Evolutionary conservation across 2,888 invertebrate genomes (phyloP), one percentile per base, ranked within the genome.

Genomic region (Dryomyza anilis): DNA sequence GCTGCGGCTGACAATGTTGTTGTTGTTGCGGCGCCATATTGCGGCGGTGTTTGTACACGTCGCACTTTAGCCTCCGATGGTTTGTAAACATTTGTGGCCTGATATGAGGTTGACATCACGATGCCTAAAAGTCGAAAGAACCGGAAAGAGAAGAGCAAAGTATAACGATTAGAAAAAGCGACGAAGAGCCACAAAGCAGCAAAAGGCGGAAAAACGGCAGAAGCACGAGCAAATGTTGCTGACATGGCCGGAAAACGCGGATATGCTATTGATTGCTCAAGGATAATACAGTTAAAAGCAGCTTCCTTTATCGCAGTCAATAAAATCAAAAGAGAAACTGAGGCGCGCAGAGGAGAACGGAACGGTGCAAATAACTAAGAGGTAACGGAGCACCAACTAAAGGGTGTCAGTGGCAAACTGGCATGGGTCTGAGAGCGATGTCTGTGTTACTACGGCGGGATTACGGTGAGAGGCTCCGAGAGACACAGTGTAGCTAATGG

Each of bases 51-150:
- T 69, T 82, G 78, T 5, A 77, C 74, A 60, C 83, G 77, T 56
- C 83, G 76, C 66, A 81, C 78, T 75, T 83, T 83, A 16, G 82
- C 74, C 71, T 83, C 82, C 68, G 81, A 75, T 52, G 82, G 78
- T 71, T 83, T 82, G 70, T 79, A 83, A 68, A 80, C 74, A 67
- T 75, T 78, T 72, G 73, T 76, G 59, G 77, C 73, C 73, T 77
- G 78, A 76, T 78, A 78, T 74, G 78, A 76, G 67, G 73, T 75
- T 71, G 70, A 74, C 71, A 72, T 65, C 64, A 75, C 71, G 63
- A 73, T 70, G 69, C 67, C 75, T 75, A 55, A 33, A 30, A 3
- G 19, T n/a, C 6, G 60, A n/a, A n/a, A 50, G 30, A 23, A 19
- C n/a, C n/a, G 53, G 23, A 60, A 43, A 39, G 39, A 39, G 39